phyloP scores from a whole-genome alignment of 2,797 vertebrate genomes.

The Epinephelus coioides region DNA sequence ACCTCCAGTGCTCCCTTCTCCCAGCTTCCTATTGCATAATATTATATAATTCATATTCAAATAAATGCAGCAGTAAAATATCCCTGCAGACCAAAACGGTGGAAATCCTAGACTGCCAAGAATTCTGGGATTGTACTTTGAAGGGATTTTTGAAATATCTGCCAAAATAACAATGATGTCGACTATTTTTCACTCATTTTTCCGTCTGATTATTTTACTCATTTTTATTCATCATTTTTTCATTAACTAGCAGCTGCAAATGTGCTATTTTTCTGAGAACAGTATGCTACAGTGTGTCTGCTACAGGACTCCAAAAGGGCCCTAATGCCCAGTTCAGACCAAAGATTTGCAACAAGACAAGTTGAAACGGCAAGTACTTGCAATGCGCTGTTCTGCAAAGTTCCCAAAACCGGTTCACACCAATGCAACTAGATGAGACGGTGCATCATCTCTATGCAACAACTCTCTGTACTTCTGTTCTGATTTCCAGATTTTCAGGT shows the following conservation, averaged over 20 bases:
- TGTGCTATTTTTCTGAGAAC: background rate
- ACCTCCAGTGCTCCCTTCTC: conserved; percentile 19
- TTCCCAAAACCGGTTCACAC: too few species aligned
- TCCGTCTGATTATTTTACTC: background rate
- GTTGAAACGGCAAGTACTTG: too few species aligned
- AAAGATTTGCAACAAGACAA: too few species aligned
- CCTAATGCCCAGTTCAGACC: too few species aligned
- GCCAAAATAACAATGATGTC: conserved; percentile 17
- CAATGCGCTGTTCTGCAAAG: too few species aligned
- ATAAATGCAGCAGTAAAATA: conserved; percentile 32
- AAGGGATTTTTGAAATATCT: background rate
- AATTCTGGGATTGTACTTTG: conserved; percentile 38
- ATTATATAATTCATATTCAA: conserved; percentile 49
- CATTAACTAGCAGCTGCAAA: background rate
- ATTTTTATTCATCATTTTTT: background rate
- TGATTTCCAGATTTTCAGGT: too few species aligned
- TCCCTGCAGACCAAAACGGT: conserved; percentile 33
- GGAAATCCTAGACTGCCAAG: conserved; percentile 41
- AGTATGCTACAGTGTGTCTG: background rate
- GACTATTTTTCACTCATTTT: background rate
- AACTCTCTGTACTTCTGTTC: too few species aligned
- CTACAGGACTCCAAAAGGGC: too few species aligned
- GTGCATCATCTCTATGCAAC: too few species aligned
- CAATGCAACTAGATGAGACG: too few species aligned
- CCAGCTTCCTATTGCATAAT: conserved; percentile 49